These are phyloP conservation scores for Scaptodrosophila latifasciaeformis DNA, from an alignment of 2,888 invertebrate genomes.

Conservation along the genomic window DNA sequence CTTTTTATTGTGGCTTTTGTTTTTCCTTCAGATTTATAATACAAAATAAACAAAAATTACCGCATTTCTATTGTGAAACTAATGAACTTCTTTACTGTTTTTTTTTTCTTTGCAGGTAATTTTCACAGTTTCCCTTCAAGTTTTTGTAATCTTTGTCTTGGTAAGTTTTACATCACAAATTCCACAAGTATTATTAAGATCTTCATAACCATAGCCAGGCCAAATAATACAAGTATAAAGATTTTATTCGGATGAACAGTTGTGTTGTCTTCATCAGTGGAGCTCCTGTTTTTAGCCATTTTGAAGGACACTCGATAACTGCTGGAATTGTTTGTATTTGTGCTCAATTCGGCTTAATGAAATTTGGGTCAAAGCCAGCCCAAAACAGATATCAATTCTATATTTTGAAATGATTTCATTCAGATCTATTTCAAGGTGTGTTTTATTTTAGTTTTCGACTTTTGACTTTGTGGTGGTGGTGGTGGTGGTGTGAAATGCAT, in stretches of 20 bases:
- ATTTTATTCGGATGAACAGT: conserved; percentile 20
- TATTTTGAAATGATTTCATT: no score
- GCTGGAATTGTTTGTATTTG: no score
- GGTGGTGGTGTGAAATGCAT: conserved; percentile 28
- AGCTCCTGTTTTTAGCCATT: no score
- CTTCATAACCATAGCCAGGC: conserved; percentile 42
- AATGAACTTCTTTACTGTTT: neutral
- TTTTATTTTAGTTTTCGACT: neutral
- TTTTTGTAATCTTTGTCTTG: neutral
- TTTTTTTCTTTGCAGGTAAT: conserved; percentile 44
- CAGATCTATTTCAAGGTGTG: neutral
- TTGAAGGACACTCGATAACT: no score
- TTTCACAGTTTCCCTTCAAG: no score
- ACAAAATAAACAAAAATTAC: neutral
- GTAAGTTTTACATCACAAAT: conserved; percentile 27
- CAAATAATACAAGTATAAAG: conserved; percentile 36
- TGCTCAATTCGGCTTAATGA: no score
- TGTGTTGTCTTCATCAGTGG: no score
- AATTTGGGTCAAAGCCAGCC: no score
- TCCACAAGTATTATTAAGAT: conserved; percentile 38
- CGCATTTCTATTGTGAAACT: no score
- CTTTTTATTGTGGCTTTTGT: neutral
- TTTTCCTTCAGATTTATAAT: neutral
- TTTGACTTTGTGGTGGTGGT: neutral
- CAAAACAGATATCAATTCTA: no score